Conservation (phyloP, 2,113 vertebrate genomes). For the Illadopsis cleaveri region DNA sequence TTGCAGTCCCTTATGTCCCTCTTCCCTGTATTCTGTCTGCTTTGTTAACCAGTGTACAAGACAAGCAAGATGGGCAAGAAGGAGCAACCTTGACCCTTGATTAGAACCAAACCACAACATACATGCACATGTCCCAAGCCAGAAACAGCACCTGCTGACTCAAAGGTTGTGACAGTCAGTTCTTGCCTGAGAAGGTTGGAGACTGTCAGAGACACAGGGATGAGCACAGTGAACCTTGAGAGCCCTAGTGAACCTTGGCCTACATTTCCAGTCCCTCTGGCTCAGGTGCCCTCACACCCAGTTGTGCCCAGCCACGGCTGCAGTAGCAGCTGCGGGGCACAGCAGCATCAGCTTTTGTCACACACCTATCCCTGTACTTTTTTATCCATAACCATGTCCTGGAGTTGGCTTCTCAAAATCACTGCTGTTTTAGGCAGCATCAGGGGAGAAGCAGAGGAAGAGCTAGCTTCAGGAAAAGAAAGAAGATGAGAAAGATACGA, state of each 20-base stretch:
- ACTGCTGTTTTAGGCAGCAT: background rate
- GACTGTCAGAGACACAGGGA: background rate
- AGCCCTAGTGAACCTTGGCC: background rate
- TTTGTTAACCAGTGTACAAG: background rate
- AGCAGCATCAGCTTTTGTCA: background rate
- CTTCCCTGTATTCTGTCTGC: background rate
- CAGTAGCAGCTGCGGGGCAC: background rate
- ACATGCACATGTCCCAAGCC: background rate
- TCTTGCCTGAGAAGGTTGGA: background rate
- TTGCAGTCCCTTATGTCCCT: background rate
- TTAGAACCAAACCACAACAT: background rate
- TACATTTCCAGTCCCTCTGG: too few species aligned
- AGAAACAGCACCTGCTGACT: background rate
- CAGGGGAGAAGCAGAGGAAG: background rate
- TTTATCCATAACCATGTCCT: background rate
- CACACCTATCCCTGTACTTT: background rate
- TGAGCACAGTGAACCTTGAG: background rate
- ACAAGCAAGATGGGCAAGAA: background rate
- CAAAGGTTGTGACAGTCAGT: background rate
- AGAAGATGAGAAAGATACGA: rapidly evolving
- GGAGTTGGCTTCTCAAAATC: background rate
- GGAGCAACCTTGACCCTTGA: background rate
- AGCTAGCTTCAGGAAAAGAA: background rate
- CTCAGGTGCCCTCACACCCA: background rate
- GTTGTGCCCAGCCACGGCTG: background rate